phyloP scores from a whole-genome alignment of 2,797 vertebrate genomes.

The Siniperca undulata region DNA sequence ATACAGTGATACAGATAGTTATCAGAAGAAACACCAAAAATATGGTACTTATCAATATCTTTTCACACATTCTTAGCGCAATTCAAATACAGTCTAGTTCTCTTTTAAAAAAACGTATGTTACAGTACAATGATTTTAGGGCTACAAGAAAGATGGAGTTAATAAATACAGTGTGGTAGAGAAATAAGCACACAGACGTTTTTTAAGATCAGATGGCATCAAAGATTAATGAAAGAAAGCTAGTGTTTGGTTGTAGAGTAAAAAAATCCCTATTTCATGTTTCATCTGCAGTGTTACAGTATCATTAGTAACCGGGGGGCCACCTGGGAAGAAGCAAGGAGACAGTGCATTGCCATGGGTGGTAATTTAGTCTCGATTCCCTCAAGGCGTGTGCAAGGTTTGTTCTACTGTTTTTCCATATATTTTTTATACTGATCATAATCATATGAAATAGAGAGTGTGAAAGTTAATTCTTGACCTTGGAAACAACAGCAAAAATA shows the following conservation, averaged over 20 bases:
- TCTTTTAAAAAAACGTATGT: not conserved
- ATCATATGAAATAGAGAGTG: not conserved
- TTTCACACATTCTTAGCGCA: not conserved
- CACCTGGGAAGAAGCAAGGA: constrained; percentile 72
- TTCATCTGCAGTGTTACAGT: constrained; percentile 73
- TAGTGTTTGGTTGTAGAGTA: not conserved
- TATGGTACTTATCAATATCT: not conserved
- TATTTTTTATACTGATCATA: not conserved
- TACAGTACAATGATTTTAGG: not conserved
- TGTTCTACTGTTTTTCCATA: constrained; percentile 4
- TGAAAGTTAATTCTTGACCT: not conserved
- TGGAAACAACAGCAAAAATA: constrained; percentile 8
- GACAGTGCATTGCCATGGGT: constrained; percentile 55
- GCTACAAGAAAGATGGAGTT: not conserved
- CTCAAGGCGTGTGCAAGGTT: constrained; percentile 76
- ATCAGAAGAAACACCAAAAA: not conserved
- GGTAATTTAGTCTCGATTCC: constrained; percentile 75
- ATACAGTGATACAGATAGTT: not conserved
- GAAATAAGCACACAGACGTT: not conserved
- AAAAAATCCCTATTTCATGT: not conserved
- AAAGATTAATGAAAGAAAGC: not conserved
- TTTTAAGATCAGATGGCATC: not conserved
- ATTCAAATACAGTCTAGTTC: not conserved
- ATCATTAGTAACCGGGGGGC: constrained; percentile 23
- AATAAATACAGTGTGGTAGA: not conserved